These are phyloP conservation scores for Harpegnathos saltator DNA, from an alignment of 1,140 invertebrate species.

Conservation along the genomic window DNA sequence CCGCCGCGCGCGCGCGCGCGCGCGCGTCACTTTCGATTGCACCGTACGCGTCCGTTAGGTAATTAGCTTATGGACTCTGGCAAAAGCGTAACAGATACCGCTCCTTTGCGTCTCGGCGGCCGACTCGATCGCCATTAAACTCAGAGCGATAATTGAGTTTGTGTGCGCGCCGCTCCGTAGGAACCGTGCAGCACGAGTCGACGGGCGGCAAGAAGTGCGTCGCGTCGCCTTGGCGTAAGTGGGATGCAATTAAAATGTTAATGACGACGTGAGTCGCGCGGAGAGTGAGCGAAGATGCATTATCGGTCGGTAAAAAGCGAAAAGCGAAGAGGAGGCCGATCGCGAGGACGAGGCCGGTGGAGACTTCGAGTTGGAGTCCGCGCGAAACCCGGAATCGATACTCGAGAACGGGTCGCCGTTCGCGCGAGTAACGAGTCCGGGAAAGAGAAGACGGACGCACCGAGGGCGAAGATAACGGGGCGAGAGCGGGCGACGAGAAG, in stretches of 20 bases:
- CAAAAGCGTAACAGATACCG: slow-evolving; percentile 37
- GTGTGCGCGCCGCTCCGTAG: neutral
- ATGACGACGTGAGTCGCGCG: neutral
- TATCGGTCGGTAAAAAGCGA: neutral
- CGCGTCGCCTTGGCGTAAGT: neutral
- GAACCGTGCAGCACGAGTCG: neutral
- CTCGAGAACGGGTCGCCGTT: neutral
- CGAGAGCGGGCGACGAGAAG: neutral
- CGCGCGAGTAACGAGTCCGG: neutral
- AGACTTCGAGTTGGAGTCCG: neutral
- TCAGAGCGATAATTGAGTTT: slow-evolving; percentile 62
- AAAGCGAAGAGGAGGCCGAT: slow-evolving; percentile 1
- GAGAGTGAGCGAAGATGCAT: neutral
- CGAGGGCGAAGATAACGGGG: neutral
- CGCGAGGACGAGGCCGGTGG: neutral
- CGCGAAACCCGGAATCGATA: slow-evolving; percentile 29
- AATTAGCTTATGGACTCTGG: slow-evolving; percentile 74
- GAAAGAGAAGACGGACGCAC: neutral
- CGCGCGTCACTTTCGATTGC: slow-evolving; percentile 12
- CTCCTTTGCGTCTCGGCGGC: neutral
- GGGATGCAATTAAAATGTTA: slow-evolving; percentile 46
- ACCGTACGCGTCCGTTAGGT: slow-evolving; percentile 67
- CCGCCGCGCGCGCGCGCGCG: slow-evolving; percentile 59
- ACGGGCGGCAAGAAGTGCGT: slow-evolving; percentile 18
- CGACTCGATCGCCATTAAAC: slow-evolving; percentile 55